A percentile compares a stretch with the other conserved stretches of the same genome.
Conservation (phyloP, 2,113 vertebrate species). For the Catagonus wagneri region DNA sequence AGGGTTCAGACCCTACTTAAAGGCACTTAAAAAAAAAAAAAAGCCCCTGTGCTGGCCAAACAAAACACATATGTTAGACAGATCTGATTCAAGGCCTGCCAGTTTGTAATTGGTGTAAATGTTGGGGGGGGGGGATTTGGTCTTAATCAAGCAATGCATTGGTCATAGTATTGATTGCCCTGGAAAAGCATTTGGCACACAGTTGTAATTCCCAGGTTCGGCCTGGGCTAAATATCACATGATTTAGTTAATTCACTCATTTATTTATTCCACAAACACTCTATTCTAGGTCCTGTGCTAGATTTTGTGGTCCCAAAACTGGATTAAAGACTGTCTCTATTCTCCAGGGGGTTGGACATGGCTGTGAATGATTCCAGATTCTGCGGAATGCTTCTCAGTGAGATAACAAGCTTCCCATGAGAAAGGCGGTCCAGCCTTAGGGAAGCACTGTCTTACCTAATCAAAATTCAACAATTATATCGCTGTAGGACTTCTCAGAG, state of each 20-base stretch:
- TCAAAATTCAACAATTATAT: background rate
- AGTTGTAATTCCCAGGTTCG: background rate
- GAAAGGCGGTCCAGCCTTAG: background rate
- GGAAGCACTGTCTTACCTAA: background rate
- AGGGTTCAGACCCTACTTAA: background rate
- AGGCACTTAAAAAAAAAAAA: background rate
- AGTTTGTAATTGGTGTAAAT: background rate
- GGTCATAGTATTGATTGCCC: conserved; percentile 27
- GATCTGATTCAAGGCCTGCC: conserved; percentile 55
- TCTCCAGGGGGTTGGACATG: background rate
- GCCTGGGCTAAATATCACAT: background rate
- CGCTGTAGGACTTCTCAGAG: conserved; percentile 2
- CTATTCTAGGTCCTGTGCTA: background rate
- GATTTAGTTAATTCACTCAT: background rate
- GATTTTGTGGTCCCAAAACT: background rate
- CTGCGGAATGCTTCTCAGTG: background rate
- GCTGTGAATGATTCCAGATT: background rate
- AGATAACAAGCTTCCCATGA: rapidly evolving
- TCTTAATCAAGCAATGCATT: conserved; percentile 50
- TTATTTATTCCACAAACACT: background rate
- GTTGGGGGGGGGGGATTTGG: background rate
- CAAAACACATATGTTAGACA: conserved; percentile 53
- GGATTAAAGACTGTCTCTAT: background rate
- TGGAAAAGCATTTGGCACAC: conserved; percentile 25
- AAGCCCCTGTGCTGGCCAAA: background rate